phyloP scores from a whole-genome alignment of 2,797 vertebrate species.

The Peromyscus attwateri region DNA sequence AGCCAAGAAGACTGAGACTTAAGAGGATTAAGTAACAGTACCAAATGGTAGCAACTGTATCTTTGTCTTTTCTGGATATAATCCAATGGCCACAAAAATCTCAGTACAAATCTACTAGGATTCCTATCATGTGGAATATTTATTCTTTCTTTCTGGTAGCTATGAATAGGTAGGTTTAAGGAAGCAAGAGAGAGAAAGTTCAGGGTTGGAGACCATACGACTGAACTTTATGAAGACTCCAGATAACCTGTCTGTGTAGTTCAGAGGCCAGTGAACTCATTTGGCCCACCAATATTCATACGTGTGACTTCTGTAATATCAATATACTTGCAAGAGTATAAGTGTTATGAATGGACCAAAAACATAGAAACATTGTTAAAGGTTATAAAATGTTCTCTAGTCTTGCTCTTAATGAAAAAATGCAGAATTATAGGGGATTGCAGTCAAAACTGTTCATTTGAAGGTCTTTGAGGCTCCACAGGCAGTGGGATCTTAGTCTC shows the following conservation, averaged over 20 bases:
- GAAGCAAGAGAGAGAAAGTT: neutral
- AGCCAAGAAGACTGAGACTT: neutral
- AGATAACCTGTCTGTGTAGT: neutral
- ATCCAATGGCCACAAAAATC: neutral
- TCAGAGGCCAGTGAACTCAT: neutral
- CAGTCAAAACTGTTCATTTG: neutral
- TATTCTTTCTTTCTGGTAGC: neutral
- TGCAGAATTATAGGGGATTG: neutral
- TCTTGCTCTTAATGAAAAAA: neutral
- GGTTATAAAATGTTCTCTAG: slow-evolving; percentile 4
- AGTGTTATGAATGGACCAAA: neutral
- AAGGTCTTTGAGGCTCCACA: neutral
- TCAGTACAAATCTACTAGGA: neutral
- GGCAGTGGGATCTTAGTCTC: neutral
- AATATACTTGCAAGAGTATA: neutral
- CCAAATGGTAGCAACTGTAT: neutral
- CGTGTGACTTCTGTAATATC: neutral
- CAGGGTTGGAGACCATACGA: neutral
- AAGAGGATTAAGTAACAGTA: neutral
- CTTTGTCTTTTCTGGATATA: neutral
- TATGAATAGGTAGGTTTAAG: neutral
- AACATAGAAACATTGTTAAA: slow-evolving; percentile 25
- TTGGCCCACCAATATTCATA: neutral
- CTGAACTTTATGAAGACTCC: neutral
- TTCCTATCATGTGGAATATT: neutral